Evolutionary conservation across 2,797 vertebrate species (phyloP).

Genomic region (Anguilla pacifica): DNA sequence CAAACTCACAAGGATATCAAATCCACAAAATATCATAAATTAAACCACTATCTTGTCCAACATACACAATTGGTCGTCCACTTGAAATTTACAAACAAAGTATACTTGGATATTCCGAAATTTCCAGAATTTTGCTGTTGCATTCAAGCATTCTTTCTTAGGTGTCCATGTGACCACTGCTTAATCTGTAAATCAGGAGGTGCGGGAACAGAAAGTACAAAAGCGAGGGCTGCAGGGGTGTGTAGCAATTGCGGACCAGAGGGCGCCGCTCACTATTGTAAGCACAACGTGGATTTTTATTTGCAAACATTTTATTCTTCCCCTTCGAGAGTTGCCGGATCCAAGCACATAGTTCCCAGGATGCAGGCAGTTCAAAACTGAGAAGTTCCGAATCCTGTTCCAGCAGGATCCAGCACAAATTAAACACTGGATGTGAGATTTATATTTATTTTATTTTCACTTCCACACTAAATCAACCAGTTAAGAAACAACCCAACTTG

Average conservation of each 20-base stretch:
- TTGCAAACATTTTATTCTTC: too few relatives aligned
- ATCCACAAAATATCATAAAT: background rate
- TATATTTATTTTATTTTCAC: constrained; percentile 2
- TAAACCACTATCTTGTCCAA: background rate
- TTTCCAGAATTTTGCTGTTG: background rate
- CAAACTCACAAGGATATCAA: background rate
- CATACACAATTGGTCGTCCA: background rate
- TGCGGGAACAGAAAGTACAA: too few relatives aligned
- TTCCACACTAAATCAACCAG: background rate
- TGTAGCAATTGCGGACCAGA: too few relatives aligned
- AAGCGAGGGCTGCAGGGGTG: too few relatives aligned
- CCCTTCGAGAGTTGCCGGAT: too few relatives aligned
- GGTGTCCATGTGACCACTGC: background rate
- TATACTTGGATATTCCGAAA: background rate
- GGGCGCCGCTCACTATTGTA: too few relatives aligned
- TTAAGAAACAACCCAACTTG: background rate
- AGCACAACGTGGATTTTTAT: too few relatives aligned
- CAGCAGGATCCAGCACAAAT: too few relatives aligned
- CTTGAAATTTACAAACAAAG: background rate
- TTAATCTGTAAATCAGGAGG: too few relatives aligned
- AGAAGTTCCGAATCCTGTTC: too few relatives aligned
- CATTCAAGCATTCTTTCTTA: background rate
- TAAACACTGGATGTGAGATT: background rate
- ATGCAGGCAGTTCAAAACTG: too few relatives aligned
- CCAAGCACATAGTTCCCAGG: too few relatives aligned